These are phyloP conservation scores for Probaryconus sp. DNA, from an alignment of 1,140 invertebrate genomes.

Conservation along the genomic window DNA sequence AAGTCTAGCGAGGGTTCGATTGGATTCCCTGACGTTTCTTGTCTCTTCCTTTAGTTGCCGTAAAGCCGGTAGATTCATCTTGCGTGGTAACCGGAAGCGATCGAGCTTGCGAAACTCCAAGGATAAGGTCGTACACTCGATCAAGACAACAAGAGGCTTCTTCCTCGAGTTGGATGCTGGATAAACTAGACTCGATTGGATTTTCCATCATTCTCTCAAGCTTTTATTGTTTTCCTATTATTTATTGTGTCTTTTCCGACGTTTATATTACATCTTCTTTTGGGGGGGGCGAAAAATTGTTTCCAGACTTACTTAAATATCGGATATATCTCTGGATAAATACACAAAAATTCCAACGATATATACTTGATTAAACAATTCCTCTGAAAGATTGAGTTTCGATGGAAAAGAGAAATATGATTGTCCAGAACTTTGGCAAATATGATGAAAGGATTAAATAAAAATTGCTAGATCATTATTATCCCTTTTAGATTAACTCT, in stretches of 20 bases:
- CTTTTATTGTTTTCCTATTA: conserved; percentile 52
- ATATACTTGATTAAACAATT: too few relatives aligned
- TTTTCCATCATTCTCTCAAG: conserved; percentile 49
- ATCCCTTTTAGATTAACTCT: too few relatives aligned
- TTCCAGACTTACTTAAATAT: conserved; percentile 9
- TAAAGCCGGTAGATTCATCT: conserved; percentile 60
- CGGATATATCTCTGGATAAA: too few relatives aligned
- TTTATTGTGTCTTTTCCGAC: conserved; percentile 47
- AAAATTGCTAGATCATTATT: too few relatives aligned
- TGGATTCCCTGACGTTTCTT: conserved; percentile 54
- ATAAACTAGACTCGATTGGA: conserved; percentile 64
- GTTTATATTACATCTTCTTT: conserved; percentile 42
- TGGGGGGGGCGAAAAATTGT: conserved; percentile 25
- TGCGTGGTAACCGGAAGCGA: conserved; percentile 60
- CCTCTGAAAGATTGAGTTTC: too few relatives aligned
- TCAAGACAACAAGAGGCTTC: conserved; percentile 59
- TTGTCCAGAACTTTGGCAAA: too few relatives aligned
- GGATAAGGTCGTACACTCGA: conserved; percentile 61
- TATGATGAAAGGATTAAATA: too few relatives aligned
- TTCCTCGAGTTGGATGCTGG: conserved; percentile 50
- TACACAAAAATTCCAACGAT: too few relatives aligned
- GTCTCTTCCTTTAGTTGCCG: conserved; percentile 53
- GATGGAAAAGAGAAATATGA: too few relatives aligned
- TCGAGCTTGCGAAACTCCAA: conserved; percentile 57
- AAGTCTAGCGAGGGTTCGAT: conserved; percentile 54